Base-by-base conservation (phyloP, 2,113 vertebrate species). In the Rhabdomys dilectus region DNA sequence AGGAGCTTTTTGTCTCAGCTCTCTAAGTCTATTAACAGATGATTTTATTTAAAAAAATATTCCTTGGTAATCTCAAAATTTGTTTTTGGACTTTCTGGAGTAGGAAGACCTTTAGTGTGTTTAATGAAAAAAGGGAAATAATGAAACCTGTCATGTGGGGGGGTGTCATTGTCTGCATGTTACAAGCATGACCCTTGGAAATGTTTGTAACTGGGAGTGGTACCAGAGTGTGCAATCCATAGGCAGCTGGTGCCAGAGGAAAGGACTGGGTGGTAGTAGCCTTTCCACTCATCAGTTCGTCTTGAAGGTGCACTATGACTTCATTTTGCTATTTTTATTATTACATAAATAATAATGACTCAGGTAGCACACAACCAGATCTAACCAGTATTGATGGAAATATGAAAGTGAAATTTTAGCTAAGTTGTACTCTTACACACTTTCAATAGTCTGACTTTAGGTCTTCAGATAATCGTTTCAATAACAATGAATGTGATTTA, bases 31-130 rank as follows among this genome's bases (percentile, higher is more conserved):
- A 31, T 45, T 53, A 77, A 9, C 4, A 36, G 22, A 60, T 62
- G 4, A 29, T 87, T 86, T 58, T 81, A 87, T 64, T 93, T 77
- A 93, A 8, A 88, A 7, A 93, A n/a, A n/a, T n/a, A 77, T 82
- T 42, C 9, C 86, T 1, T n/a, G 56, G n/a, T n/a, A 73, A 53
- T 53, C 7, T 48, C 42, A 45, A 64, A 31, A 36, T 21, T 22
- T 58, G 1, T 39, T 85, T 73, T 91, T 42, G 9, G 1, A 39
- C 72, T 89, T 58, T 81, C 45, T 36, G 51, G 7, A 92, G 70
- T 66, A 51, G 42, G 26, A 0, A 6, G 36, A 45, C 45, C 21
- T 87, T 42, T 48, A 58, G 2, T 89, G 68, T 45, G 7, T 45
- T 92, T 45, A 73, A 87, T 9, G 1, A 5, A 48, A 62, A 93